Percentiles rank a stretch among this genome's conserved stretches.
Conservation (phyloP, 2,888 invertebrate genomes). For the Tinea pellionella region DNA sequence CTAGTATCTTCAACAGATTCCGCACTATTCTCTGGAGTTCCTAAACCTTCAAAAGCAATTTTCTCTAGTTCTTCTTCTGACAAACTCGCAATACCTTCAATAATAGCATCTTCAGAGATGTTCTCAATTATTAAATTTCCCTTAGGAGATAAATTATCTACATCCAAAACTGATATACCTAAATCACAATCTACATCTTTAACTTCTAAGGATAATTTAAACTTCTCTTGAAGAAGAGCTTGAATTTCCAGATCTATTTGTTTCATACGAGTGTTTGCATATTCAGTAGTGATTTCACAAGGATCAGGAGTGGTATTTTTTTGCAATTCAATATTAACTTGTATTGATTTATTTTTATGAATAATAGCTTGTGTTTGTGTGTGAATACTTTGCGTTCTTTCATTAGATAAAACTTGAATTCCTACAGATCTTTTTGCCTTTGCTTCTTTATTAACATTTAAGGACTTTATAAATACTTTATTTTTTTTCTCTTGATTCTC, state of each 20-base stretch:
- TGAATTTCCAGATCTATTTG: conserved; percentile 72
- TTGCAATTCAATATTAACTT: conserved; percentile 32
- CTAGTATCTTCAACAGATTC: neutral
- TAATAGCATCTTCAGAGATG: conserved; percentile 39
- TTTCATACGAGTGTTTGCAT: conserved; percentile 63
- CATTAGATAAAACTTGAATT: conserved; percentile 36
- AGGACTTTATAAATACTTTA: neutral
- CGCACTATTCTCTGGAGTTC: neutral
- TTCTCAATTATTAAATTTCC: conserved; percentile 19
- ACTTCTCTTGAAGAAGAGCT: conserved; percentile 66
- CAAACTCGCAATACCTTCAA: conserved; percentile 47
- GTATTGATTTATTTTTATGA: conserved; percentile 32
- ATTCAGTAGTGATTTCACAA: conserved; percentile 20
- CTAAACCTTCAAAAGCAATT: conserved; percentile 37
- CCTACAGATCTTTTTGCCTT: conserved; percentile 26
- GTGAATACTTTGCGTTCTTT: conserved; percentile 26
- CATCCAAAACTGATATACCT: conserved; percentile 55
- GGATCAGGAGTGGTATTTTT: no score
- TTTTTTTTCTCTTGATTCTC: conserved; percentile 12
- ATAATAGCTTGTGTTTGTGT: conserved; percentile 34
- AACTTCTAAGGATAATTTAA: conserved; percentile 63
- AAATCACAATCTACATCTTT: conserved; percentile 32
- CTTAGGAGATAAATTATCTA: conserved; percentile 26
- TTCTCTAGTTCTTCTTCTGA: conserved; percentile 53
- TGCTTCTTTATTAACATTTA: neutral